A percentile compares a stretch with the other conserved stretches of the same genome.
phyloP scores from a whole-genome alignment of 2,797 vertebrate species.

The Todus mexicanus region DNA sequence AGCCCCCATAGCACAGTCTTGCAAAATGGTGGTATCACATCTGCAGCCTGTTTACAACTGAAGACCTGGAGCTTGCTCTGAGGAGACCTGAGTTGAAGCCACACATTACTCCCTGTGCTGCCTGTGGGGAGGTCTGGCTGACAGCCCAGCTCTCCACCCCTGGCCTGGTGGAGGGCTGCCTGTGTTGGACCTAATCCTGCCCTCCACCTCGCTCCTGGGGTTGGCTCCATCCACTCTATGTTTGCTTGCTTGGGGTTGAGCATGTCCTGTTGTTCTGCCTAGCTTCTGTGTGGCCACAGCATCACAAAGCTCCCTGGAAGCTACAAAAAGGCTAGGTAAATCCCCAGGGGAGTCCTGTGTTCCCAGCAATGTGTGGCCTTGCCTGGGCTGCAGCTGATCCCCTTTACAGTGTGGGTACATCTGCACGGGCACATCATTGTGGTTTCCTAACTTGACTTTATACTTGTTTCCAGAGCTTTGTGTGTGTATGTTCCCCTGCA shows the following conservation, averaged over 20 bases:
- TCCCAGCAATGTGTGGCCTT: neutral
- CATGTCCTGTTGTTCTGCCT: neutral
- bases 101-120: rapidly evolving
- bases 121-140: neutral
- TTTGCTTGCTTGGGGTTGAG: conserved; percentile 2
- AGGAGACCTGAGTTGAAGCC: neutral
- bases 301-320: conserved; percentile 43
- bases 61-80: neutral
- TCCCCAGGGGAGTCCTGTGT: neutral
- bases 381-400: neutral
- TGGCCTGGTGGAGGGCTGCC: neutral
- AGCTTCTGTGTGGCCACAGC: conserved; percentile 20
- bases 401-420: neutral
- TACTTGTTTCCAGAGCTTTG: conserved; percentile 30
- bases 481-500: neutral
- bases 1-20: neutral
- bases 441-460: neutral
- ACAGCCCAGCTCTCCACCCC: neutral
- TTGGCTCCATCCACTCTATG: neutral
- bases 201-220: neutral
- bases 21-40: neutral
- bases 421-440: neutral
- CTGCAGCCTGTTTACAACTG: neutral
- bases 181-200: neutral
- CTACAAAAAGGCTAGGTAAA: neutral